A percentile compares a stretch with the other conserved stretches of the same genome.
Evolutionary conservation across 2,888 invertebrate genomes (phyloP).

Genomic region (Patella caerulea): DNA sequence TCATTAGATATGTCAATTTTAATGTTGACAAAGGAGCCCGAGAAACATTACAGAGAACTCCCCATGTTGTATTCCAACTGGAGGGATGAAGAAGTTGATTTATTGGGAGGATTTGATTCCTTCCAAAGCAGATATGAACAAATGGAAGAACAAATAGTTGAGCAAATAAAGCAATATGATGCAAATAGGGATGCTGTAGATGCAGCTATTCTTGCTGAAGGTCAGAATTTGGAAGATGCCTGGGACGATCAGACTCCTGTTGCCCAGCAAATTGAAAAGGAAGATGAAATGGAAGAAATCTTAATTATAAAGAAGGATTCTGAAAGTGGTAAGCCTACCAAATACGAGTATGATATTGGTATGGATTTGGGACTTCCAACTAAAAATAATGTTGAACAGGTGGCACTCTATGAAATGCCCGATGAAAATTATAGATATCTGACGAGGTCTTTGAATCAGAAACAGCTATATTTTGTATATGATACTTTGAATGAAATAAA

Average conservation of each 20-base stretch:
- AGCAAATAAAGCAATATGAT: constrained; percentile 28
- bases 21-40: constrained; percentile 40
- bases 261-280: not conserved
- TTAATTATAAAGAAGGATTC: not conserved
- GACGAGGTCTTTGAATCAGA: constrained; percentile 33
- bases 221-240: constrained; percentile 32
- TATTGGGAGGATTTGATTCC: constrained; percentile 7
- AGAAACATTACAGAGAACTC: constrained; percentile 54
- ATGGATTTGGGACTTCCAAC: constrained; percentile 33
- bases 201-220: constrained; percentile 24
- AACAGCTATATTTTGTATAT: constrained; percentile 40
- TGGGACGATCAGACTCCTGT: constrained; percentile 32
- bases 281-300: not conserved
- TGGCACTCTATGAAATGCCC: constrained; percentile 27
- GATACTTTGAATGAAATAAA: constrained; percentile 35
- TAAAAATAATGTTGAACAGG: constrained; percentile 17
- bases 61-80: constrained; percentile 49
- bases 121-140: not conserved
- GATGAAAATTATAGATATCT: constrained; percentile 35
- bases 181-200: constrained; percentile 30
- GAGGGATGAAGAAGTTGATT: constrained; percentile 50
- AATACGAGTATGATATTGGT: constrained; percentile 38
- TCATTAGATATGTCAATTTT: constrained; percentile 42
- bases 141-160: constrained; percentile 22
- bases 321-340: constrained; percentile 20